phyloP scores from a whole-genome alignment of 2,113 vertebrate species.

The Crotalus helleri region DNA sequence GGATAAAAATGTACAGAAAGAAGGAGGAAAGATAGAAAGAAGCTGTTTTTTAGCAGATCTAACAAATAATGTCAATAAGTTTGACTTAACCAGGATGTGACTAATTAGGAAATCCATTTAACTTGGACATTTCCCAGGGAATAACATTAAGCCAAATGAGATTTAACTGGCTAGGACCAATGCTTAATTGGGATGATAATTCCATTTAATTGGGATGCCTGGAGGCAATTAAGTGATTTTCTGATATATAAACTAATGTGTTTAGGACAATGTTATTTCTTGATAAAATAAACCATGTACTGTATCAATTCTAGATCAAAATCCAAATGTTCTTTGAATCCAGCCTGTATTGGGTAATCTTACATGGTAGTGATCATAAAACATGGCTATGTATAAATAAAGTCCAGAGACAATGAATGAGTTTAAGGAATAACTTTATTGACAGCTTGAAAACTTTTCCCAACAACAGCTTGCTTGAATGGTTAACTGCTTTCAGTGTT shows the following conservation, averaged over 20 bases:
- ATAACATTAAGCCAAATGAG: slow-evolving; percentile 63
- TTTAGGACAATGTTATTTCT: slow-evolving; percentile 27
- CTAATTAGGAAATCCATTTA: slow-evolving; percentile 63
- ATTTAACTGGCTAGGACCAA: slow-evolving; percentile 64
- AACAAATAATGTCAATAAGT: slow-evolving; percentile 31
- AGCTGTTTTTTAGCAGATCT: slow-evolving; percentile 30
- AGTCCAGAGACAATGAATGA: neutral
- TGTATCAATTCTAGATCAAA: neutral
- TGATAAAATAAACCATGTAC: slow-evolving; percentile 29
- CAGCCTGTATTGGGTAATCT: neutral
- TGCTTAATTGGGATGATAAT: slow-evolving; percentile 67
- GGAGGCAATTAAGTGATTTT: slow-evolving; percentile 51
- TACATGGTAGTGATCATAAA: neutral
- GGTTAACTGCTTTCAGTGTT: neutral
- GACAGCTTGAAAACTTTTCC: neutral
- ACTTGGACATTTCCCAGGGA: slow-evolving; percentile 54
- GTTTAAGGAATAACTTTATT: neutral
- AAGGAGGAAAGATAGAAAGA: fast-evolving
- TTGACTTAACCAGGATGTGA: slow-evolving; percentile 55
- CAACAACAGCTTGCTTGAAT: neutral
- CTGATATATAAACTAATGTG: slow-evolving; percentile 26
- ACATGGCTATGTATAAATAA: neutral
- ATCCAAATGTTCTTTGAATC: neutral
- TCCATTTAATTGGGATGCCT: slow-evolving; percentile 62
- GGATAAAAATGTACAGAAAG: slow-evolving; percentile 12